Percentiles rank a stretch among this genome's conserved stretches.
Conservation (phyloP, 2,888 invertebrate genomes). For the Ypsolopha sequella region DNA sequence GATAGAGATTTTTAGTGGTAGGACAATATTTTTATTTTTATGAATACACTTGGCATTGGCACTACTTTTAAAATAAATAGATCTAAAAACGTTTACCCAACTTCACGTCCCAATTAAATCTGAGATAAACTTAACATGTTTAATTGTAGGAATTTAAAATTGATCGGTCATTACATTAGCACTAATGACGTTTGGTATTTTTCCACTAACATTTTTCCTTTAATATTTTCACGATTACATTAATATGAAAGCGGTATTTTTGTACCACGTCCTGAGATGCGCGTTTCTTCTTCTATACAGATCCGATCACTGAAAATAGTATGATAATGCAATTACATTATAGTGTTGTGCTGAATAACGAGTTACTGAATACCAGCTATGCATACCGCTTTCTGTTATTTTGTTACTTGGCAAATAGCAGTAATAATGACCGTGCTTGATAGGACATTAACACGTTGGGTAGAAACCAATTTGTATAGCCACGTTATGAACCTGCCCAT, state of each 20-base stretch:
- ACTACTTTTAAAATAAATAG: neutral
- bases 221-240: neutral
- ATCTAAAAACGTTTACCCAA: neutral
- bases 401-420: neutral
- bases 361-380: neutral
- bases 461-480: too few relatives aligned
- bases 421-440: neutral
- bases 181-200: slow-evolving; percentile 9
- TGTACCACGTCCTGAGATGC: neutral
- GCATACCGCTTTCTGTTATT: too few relatives aligned
- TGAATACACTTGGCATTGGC: neutral
- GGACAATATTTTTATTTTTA: neutral
- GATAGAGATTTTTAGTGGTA: neutral
- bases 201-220: slow-evolving; percentile 6
- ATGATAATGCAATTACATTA: neutral
- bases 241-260: slow-evolving; percentile 1
- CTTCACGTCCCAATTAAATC: neutral
- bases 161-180: neutral
- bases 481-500: too few relatives aligned
- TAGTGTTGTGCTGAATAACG: neutral
- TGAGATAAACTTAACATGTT: neutral
- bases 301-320: slow-evolving; percentile 8
- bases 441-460: too few relatives aligned
- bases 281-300: slow-evolving; percentile 8
- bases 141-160: neutral